Evolutionary conservation across 2,797 vertebrate genomes (phyloP), one percentile per base, ranked within the genome.

Genomic region (Oryzias sinensis): DNA sequence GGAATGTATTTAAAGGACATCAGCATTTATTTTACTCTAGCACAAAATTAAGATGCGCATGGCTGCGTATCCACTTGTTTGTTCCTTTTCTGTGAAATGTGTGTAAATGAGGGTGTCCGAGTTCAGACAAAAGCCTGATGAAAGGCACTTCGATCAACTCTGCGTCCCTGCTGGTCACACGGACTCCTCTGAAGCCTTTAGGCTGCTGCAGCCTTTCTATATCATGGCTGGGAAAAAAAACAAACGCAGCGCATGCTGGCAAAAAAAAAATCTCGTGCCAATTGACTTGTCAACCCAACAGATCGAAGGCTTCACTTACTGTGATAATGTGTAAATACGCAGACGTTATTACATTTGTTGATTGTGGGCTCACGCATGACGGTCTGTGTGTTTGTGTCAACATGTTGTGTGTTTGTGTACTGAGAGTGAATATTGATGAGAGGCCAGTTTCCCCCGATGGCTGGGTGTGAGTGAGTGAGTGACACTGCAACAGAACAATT

Each of bases 371-470:
- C 72, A 47, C 9, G 11, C 55, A 6, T 56, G 14, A 15, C 4
- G 9, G 57, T 65, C 22, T 5, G 1, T 42, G 54, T 74, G 68
- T 73, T 70, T 80, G 63, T 52, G 55, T 70, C 62, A 60, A 73
- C 56, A 50, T 62, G 72, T 48, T 9, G 56, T 56, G 67, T 66
- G 64, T 76, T 60, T 70, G 59, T 49, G 56, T 64, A 62, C 65
- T 50, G 78, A 65, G 63, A 56, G 69, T 50, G 43, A 84, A 90
- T 88, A 87, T 82, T 87, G 81, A 91, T 90, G 85, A 88, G 85
- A 84, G 82, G 80, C 77, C 70, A 44, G 59, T 84, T 85, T 85
- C 81, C 76, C 82, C 80, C 76, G 80, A 75, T 82, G 64, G 62
- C 72, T 65, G 76, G 75, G 77, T 80, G 76, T 29, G 82, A 79